These are phyloP conservation scores for mouse (Mus musculus) DNA, from an alignment of 2,113 vertebrate genomes.

Conservation along the genomic window DNA sequence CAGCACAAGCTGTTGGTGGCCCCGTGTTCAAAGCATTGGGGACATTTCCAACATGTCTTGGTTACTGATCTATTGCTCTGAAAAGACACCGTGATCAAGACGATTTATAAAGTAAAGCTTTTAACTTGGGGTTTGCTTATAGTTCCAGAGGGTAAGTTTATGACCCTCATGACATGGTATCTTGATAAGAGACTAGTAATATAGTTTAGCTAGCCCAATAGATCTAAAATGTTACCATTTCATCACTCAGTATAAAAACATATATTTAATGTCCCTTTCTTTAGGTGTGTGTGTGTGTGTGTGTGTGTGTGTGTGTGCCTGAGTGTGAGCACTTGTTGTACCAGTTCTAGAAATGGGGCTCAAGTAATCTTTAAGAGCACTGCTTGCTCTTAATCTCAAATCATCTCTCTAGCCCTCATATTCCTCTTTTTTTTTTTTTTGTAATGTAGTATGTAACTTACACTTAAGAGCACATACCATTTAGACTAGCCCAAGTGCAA, in stretches of 20 bases:
- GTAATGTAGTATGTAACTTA: neutral
- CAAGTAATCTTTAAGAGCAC: neutral
- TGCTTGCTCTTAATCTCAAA: neutral
- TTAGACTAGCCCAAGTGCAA: neutral
- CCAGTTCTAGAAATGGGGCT: neutral
- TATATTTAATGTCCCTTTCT: neutral
- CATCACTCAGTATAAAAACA: neutral
- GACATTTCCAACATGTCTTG: neutral
- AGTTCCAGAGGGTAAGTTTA: neutral
- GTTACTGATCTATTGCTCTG: neutral
- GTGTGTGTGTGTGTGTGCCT: neutral
- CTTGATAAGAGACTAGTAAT: neutral
- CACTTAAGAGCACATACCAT: neutral
- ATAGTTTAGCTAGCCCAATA: neutral
- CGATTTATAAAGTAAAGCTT: neutral
- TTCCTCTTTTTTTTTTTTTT: neutral
- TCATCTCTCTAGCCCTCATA: neutral
- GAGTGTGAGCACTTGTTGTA: neutral
- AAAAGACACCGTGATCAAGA: neutral
- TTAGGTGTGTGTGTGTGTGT: too few relatives aligned
- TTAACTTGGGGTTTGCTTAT: neutral
- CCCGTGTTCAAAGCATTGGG: neutral
- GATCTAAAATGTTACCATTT: neutral
- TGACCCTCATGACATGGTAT: neutral
- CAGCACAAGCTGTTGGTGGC: neutral